phyloP scores from a whole-genome alignment of 2,113 vertebrate species.

The Scatophagus argus region DNA sequence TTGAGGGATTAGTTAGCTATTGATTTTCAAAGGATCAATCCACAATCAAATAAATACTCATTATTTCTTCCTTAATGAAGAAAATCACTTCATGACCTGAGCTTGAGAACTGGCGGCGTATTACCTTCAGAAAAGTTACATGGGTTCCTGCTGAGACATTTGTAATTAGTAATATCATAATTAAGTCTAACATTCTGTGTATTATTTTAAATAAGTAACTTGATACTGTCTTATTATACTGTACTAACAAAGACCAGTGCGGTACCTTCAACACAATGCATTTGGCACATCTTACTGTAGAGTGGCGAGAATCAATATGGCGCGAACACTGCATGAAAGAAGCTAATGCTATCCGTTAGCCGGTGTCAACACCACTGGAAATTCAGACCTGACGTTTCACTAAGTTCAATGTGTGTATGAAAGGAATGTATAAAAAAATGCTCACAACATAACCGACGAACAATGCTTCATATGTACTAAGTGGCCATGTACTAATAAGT shows the following conservation, averaged over 20 bases:
- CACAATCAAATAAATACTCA: background rate
- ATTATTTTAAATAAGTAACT: background rate
- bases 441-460: too few species aligned
- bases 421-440: background rate
- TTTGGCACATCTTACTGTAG: too few species aligned
- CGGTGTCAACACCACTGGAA: background rate
- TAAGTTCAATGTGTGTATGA: too few species aligned
- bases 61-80: background rate
- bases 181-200: background rate
- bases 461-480: too few species aligned
- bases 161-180: too few species aligned
- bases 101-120: background rate
- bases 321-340: slow-evolving; percentile 46
- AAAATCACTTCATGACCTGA: background rate
- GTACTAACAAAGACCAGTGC: background rate
- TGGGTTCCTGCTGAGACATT: background rate
- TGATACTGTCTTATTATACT: background rate
- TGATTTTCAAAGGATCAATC: background rate
- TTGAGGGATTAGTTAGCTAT: background rate
- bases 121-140: too few species aligned
- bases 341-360: background rate
- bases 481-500: too few species aligned
- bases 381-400: background rate
- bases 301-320: slow-evolving; percentile 27
- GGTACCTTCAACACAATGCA: background rate